phyloP scores from a whole-genome alignment of 2,888 invertebrate genomes.

The Elegia similella region DNA sequence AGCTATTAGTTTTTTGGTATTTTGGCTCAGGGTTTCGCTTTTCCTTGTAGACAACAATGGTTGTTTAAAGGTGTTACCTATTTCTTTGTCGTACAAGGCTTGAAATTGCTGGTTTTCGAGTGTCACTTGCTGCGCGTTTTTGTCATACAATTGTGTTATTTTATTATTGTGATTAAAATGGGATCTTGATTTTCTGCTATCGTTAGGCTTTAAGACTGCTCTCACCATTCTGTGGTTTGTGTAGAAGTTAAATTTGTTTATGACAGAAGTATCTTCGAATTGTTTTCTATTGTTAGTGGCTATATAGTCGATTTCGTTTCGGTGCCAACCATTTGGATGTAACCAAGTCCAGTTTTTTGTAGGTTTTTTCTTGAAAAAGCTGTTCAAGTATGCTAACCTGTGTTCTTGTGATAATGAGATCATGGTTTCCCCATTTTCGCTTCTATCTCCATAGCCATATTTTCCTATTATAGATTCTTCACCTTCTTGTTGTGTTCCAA shows the following conservation, averaged over 20 bases:
- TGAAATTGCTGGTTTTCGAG: too few relatives aligned
- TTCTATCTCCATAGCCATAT: slow-evolving; percentile 1
- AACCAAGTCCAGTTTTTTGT: slow-evolving; percentile 8
- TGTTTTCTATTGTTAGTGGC: background rate
- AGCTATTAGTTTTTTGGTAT: too few relatives aligned
- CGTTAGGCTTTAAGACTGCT: too few relatives aligned
- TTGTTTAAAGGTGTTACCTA: too few relatives aligned
- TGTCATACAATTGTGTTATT: background rate
- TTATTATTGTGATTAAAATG: background rate
- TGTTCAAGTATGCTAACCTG: background rate
- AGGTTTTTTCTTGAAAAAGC: slow-evolving; percentile 3
- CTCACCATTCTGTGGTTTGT: too few relatives aligned
- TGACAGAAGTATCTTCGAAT: too few relatives aligned
- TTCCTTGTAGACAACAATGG: too few relatives aligned
- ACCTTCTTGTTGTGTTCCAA: slow-evolving; percentile 1
- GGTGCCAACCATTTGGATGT: background rate
- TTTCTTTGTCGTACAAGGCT: too few relatives aligned
- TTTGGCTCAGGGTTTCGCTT: too few relatives aligned
- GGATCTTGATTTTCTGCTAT: background rate
- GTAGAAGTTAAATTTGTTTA: too few relatives aligned
- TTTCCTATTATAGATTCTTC: slow-evolving; percentile 7
- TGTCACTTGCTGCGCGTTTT: too few relatives aligned
- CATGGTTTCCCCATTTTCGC: background rate
- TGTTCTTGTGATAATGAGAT: background rate
- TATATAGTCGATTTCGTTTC: slow-evolving; percentile 5